Evolutionary conservation across 2,888 invertebrate species (phyloP), one percentile per base, ranked within the genome.

Genomic region (Clepsis dumicolana): DNA sequence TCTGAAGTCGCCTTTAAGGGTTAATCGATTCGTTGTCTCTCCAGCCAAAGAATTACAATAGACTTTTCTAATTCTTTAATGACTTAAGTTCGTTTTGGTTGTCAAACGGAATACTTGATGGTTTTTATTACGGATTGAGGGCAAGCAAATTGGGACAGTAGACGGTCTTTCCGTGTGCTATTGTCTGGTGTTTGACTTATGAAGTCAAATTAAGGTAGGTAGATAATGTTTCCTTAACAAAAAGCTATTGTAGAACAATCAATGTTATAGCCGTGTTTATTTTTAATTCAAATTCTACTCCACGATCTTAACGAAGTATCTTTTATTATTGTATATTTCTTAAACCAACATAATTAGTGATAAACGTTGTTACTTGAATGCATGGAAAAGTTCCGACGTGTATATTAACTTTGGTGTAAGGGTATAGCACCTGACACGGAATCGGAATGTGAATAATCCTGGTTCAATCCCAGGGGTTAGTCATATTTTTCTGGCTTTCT

Each of bases 21-120:
- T 27, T 10, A 56, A 35, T 64, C 53, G 16, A 32, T 21, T 16
- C 14, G 16, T 18, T 48, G 24, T 56, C 44, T 24, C 48, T 29
- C 18, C 4, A 7, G 18, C 44, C 18, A 44, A 44, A 41, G n/a
- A 41, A 18, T 44, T 18, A 18, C 16, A 18, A 44, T 18, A 8
- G 44, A 14, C 8, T 44, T 3, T 44, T 41, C 41, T 44, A 44
- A 44, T 44, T 44, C 16, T 44, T 44, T 8, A 44, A 44, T 44
- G 14, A 7, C 48, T 21, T 21, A 12, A 8, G 1, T 7, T 48
- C 12, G 48, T 48, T 21, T 21, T 21, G 16, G 2, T 44, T 44
- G 21, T 48, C 48, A 48, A 18, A 12, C 12, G 21, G 21, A 21
- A 48, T 27, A 12, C 14, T 48, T 21, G n/a, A 32, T 50, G 7